A percentile compares a stretch with the other conserved stretches of the same genome.
phyloP scores from a whole-genome alignment of 2,797 vertebrate species.

The Triplophysa bombifrons region DNA sequence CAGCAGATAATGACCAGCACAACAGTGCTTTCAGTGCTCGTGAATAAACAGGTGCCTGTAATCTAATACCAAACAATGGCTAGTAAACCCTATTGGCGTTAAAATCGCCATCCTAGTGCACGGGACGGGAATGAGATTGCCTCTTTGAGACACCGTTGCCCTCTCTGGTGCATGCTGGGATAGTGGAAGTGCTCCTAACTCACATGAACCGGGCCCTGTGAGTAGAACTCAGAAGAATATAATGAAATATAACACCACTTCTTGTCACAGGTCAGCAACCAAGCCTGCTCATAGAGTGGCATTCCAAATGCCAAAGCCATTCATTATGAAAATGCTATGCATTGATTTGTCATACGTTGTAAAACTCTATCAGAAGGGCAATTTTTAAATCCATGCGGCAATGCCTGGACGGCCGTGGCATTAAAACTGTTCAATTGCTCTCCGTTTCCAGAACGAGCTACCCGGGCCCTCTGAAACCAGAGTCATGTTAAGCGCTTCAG shows the following conservation, averaged over 20 bases:
- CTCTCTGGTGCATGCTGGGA: not conserved
- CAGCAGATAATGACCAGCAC: constrained; percentile 35
- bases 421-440: constrained; percentile 75
- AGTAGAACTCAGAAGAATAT: constrained; percentile 44
- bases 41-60: constrained; percentile 38
- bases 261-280: constrained; percentile 64
- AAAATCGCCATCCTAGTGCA: not conserved
- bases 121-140: constrained; percentile 19
- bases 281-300: constrained; percentile 48
- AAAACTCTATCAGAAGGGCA: constrained; percentile 59
- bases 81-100: constrained; percentile 10
- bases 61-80: constrained; percentile 42
- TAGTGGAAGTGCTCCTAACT: not conserved
- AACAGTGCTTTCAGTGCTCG: constrained; percentile 30
- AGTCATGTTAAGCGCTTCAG: constrained; percentile 47
- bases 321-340: constrained; percentile 65
- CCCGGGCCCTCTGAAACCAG: constrained; percentile 26
- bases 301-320: constrained; percentile 63
- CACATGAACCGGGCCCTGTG: constrained; percentile 14
- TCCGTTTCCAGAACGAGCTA: constrained; percentile 28
- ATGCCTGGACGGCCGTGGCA: constrained; percentile 66
- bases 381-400: constrained; percentile 62
- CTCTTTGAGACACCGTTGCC: not conserved
- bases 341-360: constrained; percentile 65
- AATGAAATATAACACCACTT: constrained; percentile 59